phyloP scores from a whole-genome alignment of 2,113 vertebrate species.

The Xiphorhynchus elegans region DNA sequence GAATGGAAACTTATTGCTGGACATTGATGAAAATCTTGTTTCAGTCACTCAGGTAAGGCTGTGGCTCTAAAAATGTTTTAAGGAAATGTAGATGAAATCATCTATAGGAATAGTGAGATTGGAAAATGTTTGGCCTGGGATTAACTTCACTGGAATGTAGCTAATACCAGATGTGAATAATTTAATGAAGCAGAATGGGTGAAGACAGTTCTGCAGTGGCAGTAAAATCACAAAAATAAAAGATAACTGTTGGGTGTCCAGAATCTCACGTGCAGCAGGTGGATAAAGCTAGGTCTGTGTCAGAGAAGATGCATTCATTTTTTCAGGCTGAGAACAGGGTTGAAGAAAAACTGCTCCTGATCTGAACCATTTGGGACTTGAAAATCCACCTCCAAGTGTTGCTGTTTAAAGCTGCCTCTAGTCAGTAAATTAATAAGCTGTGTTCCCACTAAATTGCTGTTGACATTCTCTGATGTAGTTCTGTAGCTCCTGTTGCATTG shows the following conservation, averaged over 20 bases:
- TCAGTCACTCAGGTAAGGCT: conserved; percentile 87
- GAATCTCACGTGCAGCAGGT: background rate
- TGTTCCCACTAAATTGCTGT: background rate
- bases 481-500: background rate
- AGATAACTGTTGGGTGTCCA: background rate
- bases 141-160: background rate
- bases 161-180: conserved; percentile 26
- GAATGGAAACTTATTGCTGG: conserved; percentile 86
- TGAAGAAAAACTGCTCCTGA: background rate
- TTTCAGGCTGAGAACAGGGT: background rate
- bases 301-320: background rate
- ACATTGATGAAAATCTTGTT: conserved; percentile 84
- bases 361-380: background rate
- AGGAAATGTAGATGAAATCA: conserved; percentile 42
- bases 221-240: conserved; percentile 29
- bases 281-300: background rate
- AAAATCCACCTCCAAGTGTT: background rate
- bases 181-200: background rate
- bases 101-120: background rate
- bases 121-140: background rate
- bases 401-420: background rate
- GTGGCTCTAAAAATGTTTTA: conserved; percentile 42
- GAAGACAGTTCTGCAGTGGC: conserved; percentile 15
- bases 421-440: background rate
- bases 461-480: background rate